Percentiles rank a stretch among this genome's conserved stretches.
These are phyloP conservation scores for Jaculus jaculus DNA, from an alignment of 2,113 vertebrate species.

Conservation along the genomic window DNA sequence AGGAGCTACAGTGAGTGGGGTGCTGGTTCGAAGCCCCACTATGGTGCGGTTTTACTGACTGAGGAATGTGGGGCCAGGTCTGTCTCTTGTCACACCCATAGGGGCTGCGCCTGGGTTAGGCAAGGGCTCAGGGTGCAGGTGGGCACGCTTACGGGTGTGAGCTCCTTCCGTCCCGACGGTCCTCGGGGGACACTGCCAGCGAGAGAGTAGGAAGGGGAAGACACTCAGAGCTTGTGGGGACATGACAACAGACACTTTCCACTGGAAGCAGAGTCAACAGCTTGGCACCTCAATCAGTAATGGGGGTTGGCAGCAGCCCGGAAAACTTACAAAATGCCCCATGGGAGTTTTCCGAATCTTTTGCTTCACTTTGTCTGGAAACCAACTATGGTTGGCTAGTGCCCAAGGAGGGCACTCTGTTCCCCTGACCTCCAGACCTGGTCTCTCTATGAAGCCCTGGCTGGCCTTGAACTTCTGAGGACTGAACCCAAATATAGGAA, in stretches of 20 bases:
- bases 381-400: not conserved
- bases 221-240: not conserved
- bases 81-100: too few relatives aligned
- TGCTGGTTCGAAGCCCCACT: accelerated
- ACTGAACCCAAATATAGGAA: not conserved
- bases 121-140: not conserved
- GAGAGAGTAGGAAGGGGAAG: not conserved
- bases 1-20: not conserved
- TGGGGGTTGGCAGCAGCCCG: not conserved
- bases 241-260: not conserved
- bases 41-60: not conserved
- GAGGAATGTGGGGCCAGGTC: too few relatives aligned
- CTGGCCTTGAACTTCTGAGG: not conserved
- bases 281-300: not conserved
- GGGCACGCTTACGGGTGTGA: not conserved
- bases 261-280: not conserved
- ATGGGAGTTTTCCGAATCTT: not conserved
- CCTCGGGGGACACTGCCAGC: not conserved
- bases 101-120: accelerated
- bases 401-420: not conserved
- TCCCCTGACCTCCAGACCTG: not conserved
- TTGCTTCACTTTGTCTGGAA: slow-evolving; percentile 14
- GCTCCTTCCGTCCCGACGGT: not conserved
- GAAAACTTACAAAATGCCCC: not conserved
- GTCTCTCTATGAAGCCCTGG: not conserved